Base-by-base conservation (phyloP, 2,888 invertebrate genomes). In the Papilio demoleus region DNA sequence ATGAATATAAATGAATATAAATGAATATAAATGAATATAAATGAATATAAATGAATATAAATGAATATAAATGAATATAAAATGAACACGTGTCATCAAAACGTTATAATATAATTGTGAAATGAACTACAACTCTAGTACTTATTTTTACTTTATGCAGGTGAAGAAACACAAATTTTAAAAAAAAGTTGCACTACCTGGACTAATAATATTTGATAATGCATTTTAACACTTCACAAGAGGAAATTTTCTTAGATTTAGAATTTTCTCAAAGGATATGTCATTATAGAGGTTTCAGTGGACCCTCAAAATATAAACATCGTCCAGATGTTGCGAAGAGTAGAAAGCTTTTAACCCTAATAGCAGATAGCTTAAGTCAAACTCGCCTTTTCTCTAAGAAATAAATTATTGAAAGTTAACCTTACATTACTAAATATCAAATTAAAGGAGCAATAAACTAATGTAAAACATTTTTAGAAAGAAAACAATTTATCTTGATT, bases 241-340 rank as follows among this genome's bases (percentile, higher is more conserved):
- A 60, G 58, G 56, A 68, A 24, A 14, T 14, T 11, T 24, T 24
- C 5, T 22, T 14, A n/a, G n/a, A 22, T 1, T 56, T 50, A 45
- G 47, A 65, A 69, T 62, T 42, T 70, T 63, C 34, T 53, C 58
- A 88, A 91, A 88, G 86, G 84, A 79, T 72, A 82, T 81, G 87
- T 90, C 90, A 87, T 92, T 91, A 92, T 82, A 88, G 86, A 90
- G 91, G 92, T 89, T 89, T 88, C 86, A 85, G 85, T 83, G 80
- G 87, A 85, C 88, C 89, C 88, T 89, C 87, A 86, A 90, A 91
- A 89, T 90, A 90, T 91, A 90, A 90, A 91, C 91, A 90, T 88
- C 85, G 86, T 81, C 86, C 92, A 92, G 91, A 90, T 92, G 92
- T 88, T 80, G 82, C 85, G 91, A 90, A 90, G 87, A 81, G 85